Percentiles rank a stretch among this genome's conserved stretches.
Evolutionary conservation across 1,140 invertebrate genomes (phyloP).

Genomic region (Tigriopus japonicus): DNA sequence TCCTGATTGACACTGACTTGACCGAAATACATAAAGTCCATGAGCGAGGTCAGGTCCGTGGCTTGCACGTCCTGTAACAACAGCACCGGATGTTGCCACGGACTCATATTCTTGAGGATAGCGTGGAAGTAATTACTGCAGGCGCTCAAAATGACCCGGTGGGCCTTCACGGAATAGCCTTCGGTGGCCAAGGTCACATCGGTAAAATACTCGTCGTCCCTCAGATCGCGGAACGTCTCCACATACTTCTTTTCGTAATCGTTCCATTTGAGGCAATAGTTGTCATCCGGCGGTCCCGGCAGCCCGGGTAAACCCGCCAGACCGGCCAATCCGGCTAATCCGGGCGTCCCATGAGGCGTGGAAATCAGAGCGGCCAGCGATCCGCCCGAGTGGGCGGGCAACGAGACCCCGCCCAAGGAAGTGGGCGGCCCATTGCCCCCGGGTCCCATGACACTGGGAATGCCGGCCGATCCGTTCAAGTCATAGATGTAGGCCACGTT

Average conservation of each 20-base stretch:
- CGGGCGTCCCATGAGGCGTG: too few species aligned
- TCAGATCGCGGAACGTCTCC: conserved; percentile 2
- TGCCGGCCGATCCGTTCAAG: too few species aligned
- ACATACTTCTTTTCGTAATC: conserved; percentile 40
- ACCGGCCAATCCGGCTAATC: too few species aligned
- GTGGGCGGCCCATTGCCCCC: too few species aligned
- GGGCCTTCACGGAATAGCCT: conserved; percentile 17
- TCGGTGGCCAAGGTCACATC: conserved; percentile 17
- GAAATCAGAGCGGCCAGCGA: too few species aligned
- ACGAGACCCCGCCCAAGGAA: too few species aligned
- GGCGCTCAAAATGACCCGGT: conserved; percentile 17
- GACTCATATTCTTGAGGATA: conserved; percentile 18
- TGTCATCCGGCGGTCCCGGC: conserved; percentile 41
- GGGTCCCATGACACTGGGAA: too few species aligned
- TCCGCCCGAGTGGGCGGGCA: too few species aligned
- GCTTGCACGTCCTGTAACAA: conserved; percentile 23
- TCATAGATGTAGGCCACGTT: too few species aligned
- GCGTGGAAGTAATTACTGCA: conserved; percentile 16
- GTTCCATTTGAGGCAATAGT: conserved; percentile 87
- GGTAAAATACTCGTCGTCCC: conserved; percentile 15
- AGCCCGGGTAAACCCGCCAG: background rate
- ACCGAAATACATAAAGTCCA: conserved; percentile 24
- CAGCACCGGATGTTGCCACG: conserved; percentile 24
- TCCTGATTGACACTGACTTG: conserved; percentile 24
- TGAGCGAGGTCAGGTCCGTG: conserved; percentile 22